Conservation (phyloP, 2,797 vertebrate species). For the Accipiter superciliosus region DNA sequence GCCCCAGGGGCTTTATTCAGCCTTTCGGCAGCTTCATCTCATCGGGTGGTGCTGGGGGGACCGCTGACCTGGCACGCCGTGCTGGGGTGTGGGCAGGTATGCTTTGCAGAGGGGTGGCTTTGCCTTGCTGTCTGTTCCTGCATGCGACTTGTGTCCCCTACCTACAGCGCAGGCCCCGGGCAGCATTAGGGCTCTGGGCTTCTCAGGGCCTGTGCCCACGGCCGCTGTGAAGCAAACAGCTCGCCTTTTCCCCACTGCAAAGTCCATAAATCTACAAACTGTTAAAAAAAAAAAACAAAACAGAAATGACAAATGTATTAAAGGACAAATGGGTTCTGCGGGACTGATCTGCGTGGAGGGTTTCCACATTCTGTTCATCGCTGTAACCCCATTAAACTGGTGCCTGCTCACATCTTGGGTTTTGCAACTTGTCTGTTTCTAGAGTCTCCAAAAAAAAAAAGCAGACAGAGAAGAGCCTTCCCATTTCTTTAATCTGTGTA, state of each 20-base stretch:
- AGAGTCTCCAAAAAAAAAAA: not conserved
- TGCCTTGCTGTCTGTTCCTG: not conserved
- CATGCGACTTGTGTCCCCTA: not conserved
- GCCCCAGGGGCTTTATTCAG: not conserved
- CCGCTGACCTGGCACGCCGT: not conserved
- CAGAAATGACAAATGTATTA: not conserved
- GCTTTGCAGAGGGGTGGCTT: not conserved
- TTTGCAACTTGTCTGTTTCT: not conserved
- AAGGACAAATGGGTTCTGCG: not conserved
- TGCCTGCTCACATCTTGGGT: not conserved
- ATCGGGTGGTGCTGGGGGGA: not conserved
- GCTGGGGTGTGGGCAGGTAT: not conserved
- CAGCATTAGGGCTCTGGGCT: not conserved
- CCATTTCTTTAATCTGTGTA: conserved; percentile 85
- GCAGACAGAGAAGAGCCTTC: conserved; percentile 76
- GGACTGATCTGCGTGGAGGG: not conserved
- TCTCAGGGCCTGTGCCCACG: fast-evolving
- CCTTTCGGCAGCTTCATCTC: not conserved
- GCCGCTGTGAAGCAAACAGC: not conserved
- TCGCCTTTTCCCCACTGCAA: not conserved
- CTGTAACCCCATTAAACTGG: conserved; percentile 53
- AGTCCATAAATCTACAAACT: not conserved
- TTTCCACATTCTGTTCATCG: not conserved
- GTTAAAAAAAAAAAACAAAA: too few species aligned
- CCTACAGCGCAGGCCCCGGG: not conserved